Evolutionary conservation across 2,888 invertebrate species (phyloP).

Genomic region (Masnerella sp.): DNA sequence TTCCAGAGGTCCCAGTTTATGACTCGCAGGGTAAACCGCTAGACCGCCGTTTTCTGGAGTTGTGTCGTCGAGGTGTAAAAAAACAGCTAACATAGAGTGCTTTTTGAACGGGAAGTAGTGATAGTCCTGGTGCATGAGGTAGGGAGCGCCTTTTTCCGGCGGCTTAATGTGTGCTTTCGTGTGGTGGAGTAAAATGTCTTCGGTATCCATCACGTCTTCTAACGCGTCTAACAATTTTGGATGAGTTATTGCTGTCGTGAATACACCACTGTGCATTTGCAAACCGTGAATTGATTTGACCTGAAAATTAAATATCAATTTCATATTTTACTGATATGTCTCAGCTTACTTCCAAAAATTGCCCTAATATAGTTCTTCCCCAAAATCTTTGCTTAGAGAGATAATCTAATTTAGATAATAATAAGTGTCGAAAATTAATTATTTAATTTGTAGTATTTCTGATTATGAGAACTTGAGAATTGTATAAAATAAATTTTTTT

Average conservation of each 20-base stretch:
- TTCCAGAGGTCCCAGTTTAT: constrained; percentile 80
- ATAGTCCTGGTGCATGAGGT: constrained; percentile 82
- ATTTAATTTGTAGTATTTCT: too few species aligned
- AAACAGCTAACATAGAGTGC: constrained; percentile 81
- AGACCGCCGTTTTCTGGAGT: constrained; percentile 81
- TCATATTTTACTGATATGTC: too few species aligned
- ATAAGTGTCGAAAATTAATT: too few species aligned
- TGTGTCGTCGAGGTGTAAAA: constrained; percentile 80
- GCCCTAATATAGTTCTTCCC: too few species aligned
- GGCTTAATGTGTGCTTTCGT: constrained; percentile 80
- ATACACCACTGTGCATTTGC: constrained; percentile 80
- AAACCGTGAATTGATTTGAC: constrained; percentile 82
- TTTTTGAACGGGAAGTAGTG: constrained; percentile 81
- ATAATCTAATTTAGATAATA: too few species aligned
- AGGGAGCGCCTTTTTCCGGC: constrained; percentile 81
- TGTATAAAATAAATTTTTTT: too few species aligned
- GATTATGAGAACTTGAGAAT: too few species aligned
- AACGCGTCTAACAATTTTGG: constrained; percentile 79
- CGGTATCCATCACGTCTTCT: constrained; percentile 79
- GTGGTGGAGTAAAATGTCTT: constrained; percentile 81
- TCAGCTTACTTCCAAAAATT: too few species aligned
- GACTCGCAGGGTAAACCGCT: constrained; percentile 81
- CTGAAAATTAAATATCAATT: constrained; percentile 68
- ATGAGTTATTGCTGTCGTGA: constrained; percentile 78
- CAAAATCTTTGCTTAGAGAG: too few species aligned